These are phyloP conservation scores for Labeo rohita DNA, from an alignment of 2,113 vertebrate genomes.

Conservation along the genomic window DNA sequence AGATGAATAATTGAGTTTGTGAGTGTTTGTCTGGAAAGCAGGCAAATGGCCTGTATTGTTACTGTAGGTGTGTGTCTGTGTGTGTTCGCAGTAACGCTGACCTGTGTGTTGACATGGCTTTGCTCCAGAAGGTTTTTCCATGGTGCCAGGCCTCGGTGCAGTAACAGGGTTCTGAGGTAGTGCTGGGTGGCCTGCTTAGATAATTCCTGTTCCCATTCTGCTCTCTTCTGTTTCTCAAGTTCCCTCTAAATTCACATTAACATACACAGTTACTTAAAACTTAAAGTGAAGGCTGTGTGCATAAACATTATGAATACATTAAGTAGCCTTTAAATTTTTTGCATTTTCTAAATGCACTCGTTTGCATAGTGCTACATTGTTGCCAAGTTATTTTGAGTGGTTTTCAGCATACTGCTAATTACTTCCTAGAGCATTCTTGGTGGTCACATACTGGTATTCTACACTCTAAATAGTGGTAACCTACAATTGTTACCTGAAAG, in stretches of 20 bases:
- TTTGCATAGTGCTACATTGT: background rate
- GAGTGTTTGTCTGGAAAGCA: conserved; percentile 10
- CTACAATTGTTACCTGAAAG: too few species aligned
- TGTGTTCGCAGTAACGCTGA: conserved; percentile 55
- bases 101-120: conserved; percentile 76
- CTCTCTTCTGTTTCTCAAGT: conserved; percentile 81
- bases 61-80: background rate
- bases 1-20: conserved; percentile 1
- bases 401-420: background rate
- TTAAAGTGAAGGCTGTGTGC: background rate
- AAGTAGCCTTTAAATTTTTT: background rate
- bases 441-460: background rate
- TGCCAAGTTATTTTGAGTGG: background rate
- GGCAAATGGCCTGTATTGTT: background rate
- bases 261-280: conserved; percentile 1
- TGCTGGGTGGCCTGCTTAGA: conserved; percentile 78
- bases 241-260: conserved; percentile 78
- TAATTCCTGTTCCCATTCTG: conserved; percentile 77
- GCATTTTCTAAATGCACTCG: background rate
- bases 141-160: conserved; percentile 80
- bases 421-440: background rate
- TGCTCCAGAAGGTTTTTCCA: conserved; percentile 84
- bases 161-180: conserved; percentile 78
- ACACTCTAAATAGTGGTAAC: background rate
- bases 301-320: background rate